Evolutionary conservation across 2,797 vertebrate species (phyloP), one percentile per base, ranked within the genome.

Genomic region (Poecilia velifera): DNA sequence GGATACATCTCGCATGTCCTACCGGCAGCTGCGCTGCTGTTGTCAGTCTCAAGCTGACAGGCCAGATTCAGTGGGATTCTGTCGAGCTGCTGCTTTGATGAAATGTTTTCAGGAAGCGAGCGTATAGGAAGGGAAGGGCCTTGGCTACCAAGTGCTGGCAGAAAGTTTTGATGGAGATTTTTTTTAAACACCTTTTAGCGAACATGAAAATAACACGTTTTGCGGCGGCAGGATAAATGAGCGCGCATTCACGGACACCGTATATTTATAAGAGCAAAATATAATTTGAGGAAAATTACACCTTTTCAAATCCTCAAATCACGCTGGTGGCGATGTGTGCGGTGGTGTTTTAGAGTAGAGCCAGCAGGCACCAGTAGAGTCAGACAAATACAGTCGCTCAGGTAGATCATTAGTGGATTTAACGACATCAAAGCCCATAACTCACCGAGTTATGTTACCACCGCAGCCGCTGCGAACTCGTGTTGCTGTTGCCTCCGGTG

Each of bases 361-460:
- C 82, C 85, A 74, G 74, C 13, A 82, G 89, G 84, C 91, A 87
- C 88, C 85, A 75, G 76, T 64, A 83, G 73, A 84, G 68, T 80
- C 80, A 88, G 83, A 92, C 90, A 91, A 87, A 91, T 84, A 49
- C 79, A 85, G 75, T 46, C 76, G 70, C 80, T 87, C 89, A 92
- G 86, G 84, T 85, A 46, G 77, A 84, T 91, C 87, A 92, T 94
- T 88, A 93, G 84, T 82, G 89, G 88, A 88, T 90, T 79, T 84
- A 89, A 86, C 86, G 86, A 88, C 86, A 92, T 90, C 86, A 93
- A 90, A 89, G 84, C 90, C 86, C 80, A 89, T 89, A 87, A 85
- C 89, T 85, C 76, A 64, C 77, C 70, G n/a, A 72, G 84, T 80
- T 78, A 43, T 92, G 85, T 90, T 89, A 91, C 87, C 87, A 84